Base-by-base conservation (phyloP, 2,113 vertebrate species). In the Melanocharis versteri region DNA sequence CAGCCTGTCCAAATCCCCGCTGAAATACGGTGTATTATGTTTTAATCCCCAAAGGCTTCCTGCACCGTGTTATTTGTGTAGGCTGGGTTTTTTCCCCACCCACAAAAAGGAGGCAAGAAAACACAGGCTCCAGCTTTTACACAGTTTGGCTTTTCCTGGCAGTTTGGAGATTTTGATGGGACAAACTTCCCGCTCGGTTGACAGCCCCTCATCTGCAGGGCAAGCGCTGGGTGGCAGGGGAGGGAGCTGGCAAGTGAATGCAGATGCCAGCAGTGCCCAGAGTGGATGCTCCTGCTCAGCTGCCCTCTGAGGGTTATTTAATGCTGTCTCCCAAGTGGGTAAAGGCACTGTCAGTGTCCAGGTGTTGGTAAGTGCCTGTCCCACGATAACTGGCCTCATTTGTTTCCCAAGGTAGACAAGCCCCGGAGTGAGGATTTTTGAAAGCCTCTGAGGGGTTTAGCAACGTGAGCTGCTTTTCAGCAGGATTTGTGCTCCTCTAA, bases 41-140 rank as follows among this genome's bases (percentile, higher is more conserved):
- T 91, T 90, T 92, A 89, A 94, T 95, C 71, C 85, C 79, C 30
- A 48, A 21, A 77, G 76, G 33, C 71, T 92, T 81, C 62, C 64
- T 40, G 31, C 31, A 7, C 80, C 0, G 0, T 79, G 48, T 68
- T 86, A 33, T 66, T 93, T 87, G 60, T 77, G 53, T 76, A 56
- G 64, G 56, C 79, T 86, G n/a, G 6, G 9, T 48, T 77, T 91
- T 92, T n/a, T 37, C 17, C 30, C 47, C 71, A 86, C 76, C 45
- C 51, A 27, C 44, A 51, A 71, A 50, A 45, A 93, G 28, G 7
- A 84, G 30, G 76, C 85, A 88, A 77, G 68, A 68, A 83, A 92
- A 75, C 79, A 72, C 42, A 20, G 26, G 20, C n/a, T 87, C 21
- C 37, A 51, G 26, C 69, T 92, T 44, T 92, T 87, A 31, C 14